These are phyloP conservation scores for Vulpes vulpes DNA, from an alignment of 2,113 vertebrate genomes.

Conservation along the genomic window DNA sequence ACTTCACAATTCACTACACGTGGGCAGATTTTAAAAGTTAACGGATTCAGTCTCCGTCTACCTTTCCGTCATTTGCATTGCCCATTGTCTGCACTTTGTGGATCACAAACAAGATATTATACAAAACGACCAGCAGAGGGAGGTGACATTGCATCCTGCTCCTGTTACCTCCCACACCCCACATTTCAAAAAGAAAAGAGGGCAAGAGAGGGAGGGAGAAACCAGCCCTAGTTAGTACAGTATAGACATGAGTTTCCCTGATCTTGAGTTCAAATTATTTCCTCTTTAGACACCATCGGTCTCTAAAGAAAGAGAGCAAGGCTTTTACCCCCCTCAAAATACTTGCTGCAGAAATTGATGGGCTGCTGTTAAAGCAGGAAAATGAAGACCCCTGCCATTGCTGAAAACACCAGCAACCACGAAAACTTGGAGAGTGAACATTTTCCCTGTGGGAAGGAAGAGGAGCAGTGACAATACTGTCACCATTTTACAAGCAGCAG, in stretches of 20 bases:
- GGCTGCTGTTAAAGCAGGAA: neutral
- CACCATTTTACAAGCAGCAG: neutral
- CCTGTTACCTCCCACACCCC: too few species aligned
- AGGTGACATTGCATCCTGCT: neutral
- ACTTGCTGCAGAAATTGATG: neutral
- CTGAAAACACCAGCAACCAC: neutral
- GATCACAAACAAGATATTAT: neutral
- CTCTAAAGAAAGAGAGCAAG: neutral
- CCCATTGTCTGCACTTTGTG: rapidly evolving
- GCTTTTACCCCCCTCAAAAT: neutral
- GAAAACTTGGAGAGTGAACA: neutral
- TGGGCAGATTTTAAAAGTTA: neutral
- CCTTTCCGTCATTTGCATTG: neutral
- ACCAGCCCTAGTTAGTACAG: neutral
- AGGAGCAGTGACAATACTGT: neutral
- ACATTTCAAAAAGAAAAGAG: neutral
- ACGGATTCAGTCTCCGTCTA: neutral
- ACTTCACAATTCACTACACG: neutral
- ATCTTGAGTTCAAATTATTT: neutral
- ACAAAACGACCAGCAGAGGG: conserved; percentile 52
- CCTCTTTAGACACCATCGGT: neutral
- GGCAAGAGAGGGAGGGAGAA: neutral
- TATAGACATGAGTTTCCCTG: neutral
- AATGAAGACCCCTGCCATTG: neutral
- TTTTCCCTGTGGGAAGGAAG: neutral